These are phyloP conservation scores for Galbula dea DNA, from an alignment of 2,113 vertebrate species.

Conservation along the genomic window DNA sequence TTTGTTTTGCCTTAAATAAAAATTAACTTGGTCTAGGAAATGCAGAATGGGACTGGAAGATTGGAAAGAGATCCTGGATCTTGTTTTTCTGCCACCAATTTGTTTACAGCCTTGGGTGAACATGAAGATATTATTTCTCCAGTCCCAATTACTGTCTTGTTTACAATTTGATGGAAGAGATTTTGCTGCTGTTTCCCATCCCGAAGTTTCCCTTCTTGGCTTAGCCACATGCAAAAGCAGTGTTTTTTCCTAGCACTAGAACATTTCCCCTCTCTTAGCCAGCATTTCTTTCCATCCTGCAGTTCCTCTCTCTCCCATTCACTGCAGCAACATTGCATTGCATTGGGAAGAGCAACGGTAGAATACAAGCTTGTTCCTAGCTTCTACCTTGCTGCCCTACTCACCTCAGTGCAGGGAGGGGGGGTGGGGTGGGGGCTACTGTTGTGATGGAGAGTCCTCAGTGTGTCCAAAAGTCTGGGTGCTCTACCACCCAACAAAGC, in stretches of 20 bases:
- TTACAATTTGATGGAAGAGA: neutral
- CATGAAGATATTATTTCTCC: neutral
- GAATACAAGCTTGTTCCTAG: neutral
- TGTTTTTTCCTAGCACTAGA: neutral
- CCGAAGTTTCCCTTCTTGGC: neutral
- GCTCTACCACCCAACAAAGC: neutral
- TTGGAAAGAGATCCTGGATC: neutral
- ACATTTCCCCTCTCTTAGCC: neutral
- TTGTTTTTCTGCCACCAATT: neutral
- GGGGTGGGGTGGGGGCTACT: too few relatives aligned
- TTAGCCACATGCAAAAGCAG: neutral
- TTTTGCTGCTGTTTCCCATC: neutral
- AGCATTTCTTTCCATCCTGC: neutral
- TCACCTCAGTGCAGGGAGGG: neutral
- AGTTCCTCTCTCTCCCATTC: neutral
- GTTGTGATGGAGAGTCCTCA: neutral
- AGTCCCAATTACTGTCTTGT: neutral
- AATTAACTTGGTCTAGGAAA: neutral
- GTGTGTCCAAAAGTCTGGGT: accelerated
- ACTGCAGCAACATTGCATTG: neutral
- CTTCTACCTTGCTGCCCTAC: neutral
- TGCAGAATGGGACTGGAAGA: neutral
- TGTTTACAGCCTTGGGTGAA: neutral
- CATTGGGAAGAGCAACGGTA: neutral
- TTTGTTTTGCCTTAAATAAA: neutral